Evolutionary conservation across 2,113 vertebrate genomes (phyloP), one percentile per base, ranked within the genome.

Genomic region (Polyodon spathula): DNA sequence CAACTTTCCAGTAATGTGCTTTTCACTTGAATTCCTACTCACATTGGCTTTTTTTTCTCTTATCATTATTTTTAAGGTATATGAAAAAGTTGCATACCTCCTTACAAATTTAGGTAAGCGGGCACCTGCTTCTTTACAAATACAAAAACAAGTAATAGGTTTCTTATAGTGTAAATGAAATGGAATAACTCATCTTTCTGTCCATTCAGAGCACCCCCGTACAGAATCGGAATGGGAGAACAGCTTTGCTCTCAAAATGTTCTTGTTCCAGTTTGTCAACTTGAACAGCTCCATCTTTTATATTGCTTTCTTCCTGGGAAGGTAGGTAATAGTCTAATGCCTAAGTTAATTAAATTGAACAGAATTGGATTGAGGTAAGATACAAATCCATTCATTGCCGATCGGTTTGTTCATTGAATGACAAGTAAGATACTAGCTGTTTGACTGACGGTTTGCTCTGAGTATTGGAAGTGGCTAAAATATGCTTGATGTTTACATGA

Each of bases 181-280:
- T 27, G 27, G 27, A 27, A 27, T 27, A 27, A 27, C 27, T 27
- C 27, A 44, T 46, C 16, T 48, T 14, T 15, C 46, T 48, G 14
- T 68, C 61, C 62, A 73, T 64, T 1, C 69, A 98, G 96, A 98
- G 73, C 95, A 96, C 63, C 95, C 96, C 51, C 84, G 96, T 69
- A 98, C 96, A 0, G 96, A 98, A 65, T 98, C 93, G 0, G 96
- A 97, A 50, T 98, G 96, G 96, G 96, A 98, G 81, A 95, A 98
- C 76, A 98, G 96, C 77, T 98, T 97, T 81, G 90, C 96, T 65
- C 83, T 98, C 73, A 98, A 98, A 82, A 98, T 98, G 94, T 99
- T 99, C 63, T 90, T 99, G 56, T 99, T 98, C 83, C 95, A 99
- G 76, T 99, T 99, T 76, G 95, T 99, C 60, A 99, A 99, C 65